A percentile compares a stretch with the other conserved stretches of the same genome.
Evolutionary conservation across 1,140 invertebrate genomes (phyloP).

Genomic region (Leptoteleia sp.): DNA sequence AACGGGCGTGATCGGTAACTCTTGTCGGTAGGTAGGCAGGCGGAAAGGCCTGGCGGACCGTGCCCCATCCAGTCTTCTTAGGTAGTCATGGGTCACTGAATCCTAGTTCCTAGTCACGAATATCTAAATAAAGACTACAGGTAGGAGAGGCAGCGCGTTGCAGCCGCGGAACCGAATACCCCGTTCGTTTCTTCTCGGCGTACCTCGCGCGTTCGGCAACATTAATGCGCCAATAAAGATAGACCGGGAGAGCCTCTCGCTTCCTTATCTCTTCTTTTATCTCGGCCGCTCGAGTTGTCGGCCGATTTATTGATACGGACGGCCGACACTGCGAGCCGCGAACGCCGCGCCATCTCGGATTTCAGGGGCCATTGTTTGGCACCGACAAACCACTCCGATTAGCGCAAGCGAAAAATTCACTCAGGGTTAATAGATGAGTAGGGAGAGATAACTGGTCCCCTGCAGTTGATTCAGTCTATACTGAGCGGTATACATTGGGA

Average conservation of each 20-base stretch:
- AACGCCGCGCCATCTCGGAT: constrained; percentile 54
- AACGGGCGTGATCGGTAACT: constrained; percentile 74
- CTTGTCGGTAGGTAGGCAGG: constrained; percentile 52
- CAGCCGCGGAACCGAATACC: constrained; percentile 34
- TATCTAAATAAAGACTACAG: constrained; percentile 66
- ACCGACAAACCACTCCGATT: constrained; percentile 44
- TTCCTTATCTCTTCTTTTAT: constrained; percentile 46
- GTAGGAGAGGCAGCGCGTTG: constrained; percentile 27
- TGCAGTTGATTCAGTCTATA: constrained; percentile 10
- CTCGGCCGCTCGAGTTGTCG: constrained; percentile 44
- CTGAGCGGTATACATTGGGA: background rate
- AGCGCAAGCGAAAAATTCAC: constrained; percentile 15
- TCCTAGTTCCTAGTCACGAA: constrained; percentile 79
- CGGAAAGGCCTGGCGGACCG: constrained; percentile 48
- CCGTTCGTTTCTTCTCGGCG: constrained; percentile 39
- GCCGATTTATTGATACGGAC: constrained; percentile 48
- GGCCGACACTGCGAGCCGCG: constrained; percentile 42
- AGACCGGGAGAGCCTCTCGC: constrained; percentile 17
- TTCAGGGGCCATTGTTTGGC: constrained; percentile 42
- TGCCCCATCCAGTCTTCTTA: constrained; percentile 70
- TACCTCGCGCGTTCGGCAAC: constrained; percentile 46
- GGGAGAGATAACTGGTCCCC: constrained; percentile 13
- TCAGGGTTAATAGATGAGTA: constrained; percentile 15
- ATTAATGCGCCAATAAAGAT: constrained; percentile 59
- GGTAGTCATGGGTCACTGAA: constrained; percentile 79